Evolutionary conservation across 2,888 invertebrate species (phyloP), one percentile per base, ranked within the genome.

Genomic region (Amorpha juglandis): DNA sequence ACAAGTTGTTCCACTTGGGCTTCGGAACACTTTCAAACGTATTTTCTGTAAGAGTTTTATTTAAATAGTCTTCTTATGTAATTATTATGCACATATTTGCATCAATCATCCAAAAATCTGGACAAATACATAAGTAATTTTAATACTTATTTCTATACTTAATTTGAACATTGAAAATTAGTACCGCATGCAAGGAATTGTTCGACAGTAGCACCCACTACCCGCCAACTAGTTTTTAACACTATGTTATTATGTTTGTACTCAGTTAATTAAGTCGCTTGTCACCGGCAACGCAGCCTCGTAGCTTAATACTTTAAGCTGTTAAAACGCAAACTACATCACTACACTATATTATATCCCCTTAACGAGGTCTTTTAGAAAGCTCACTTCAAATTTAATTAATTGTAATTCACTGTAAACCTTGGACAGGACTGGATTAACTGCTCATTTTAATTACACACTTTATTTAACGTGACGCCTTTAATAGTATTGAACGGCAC

Each of bases 201-300:
- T 33, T 53, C 11, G 11, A 64, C 47, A 27, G 6, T 47, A 12
- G 53, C 63, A 50, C 67, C 45, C 53, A 16, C 35, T 58, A 53
- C 67, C 45, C 65, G 69, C 63, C 65, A 70, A 76, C 74, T 78
- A 79, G 77, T 80, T 83, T 84, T 82, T 76, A 79, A 78, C 79
- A 78, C 73, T 72, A 76, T 78, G 82, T 78, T 78, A 79, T 78
- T 77, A 80, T 84, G 80, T 87, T 86, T 84, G 80, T 80, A 74
- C 78, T 78, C 74, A 79, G 80, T 88, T 88, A 89, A 90, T 90
- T 89, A 90, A 89, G 86, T 87, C 81, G 79, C 88, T 89, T 87
- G 89, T 88, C 86, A 84, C 79, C 80, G 77, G 76, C 84, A 80
- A 81, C 82, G 82, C 85, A 84, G 87, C 83, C 80, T 70, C 78